Evolutionary conservation across 2,888 invertebrate species (phyloP).

Genomic region (Cremastinae sp.): DNA sequence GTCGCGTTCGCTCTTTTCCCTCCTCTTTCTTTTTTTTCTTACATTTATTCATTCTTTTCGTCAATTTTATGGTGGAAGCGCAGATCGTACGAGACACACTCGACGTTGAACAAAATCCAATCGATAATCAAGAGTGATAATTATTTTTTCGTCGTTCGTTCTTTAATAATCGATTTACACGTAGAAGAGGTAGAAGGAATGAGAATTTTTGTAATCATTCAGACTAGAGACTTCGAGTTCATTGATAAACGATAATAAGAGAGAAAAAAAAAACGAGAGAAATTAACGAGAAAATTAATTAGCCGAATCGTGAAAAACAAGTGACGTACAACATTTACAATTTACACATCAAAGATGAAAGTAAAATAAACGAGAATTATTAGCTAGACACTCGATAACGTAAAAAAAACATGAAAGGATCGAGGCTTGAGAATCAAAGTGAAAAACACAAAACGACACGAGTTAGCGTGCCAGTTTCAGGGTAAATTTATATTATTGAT

Average conservation of each 20-base stretch:
- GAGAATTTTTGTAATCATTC: too few relatives aligned
- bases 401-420: slow-evolving; percentile 13
- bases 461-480: slow-evolving; percentile 56
- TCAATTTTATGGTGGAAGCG: slow-evolving; percentile 52
- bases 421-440: slow-evolving; percentile 34
- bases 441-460: slow-evolving; percentile 14
- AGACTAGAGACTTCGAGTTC: too few relatives aligned
- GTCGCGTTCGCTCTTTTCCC: too few relatives aligned
- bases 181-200: too few relatives aligned
- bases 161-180: too few relatives aligned
- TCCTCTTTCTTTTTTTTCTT: background rate
- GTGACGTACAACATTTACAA: slow-evolving; percentile 50
- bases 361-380: slow-evolving; percentile 44
- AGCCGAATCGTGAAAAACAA: too few relatives aligned
- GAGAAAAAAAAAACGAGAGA: slow-evolving; percentile 12
- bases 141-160: slow-evolving; percentile 11
- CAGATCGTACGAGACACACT: slow-evolving; percentile 49
- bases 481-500: slow-evolving; percentile 58
- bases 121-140: slow-evolving; percentile 51
- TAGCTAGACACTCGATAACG: too few relatives aligned
- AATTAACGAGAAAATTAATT: too few relatives aligned
- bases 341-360: slow-evolving; percentile 55
- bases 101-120: slow-evolving; percentile 33
- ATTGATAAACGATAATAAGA: too few relatives aligned
- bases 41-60: slow-evolving; percentile 17